Conservation (phyloP, 1,140 invertebrate genomes). For the Eriosoma lanigerum region DNA sequence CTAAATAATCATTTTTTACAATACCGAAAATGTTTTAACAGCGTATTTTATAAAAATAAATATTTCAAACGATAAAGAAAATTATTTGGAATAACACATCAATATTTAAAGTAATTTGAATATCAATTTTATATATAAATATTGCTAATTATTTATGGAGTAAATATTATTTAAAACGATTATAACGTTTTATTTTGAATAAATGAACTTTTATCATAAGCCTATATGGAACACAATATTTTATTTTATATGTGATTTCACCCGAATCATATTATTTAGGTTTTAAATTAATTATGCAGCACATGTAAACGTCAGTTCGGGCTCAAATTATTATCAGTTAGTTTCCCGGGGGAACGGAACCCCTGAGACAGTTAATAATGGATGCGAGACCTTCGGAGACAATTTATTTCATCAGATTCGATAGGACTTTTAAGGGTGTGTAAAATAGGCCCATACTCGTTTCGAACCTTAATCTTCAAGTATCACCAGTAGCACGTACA, state of each 20-base stretch:
- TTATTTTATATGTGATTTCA: not conserved
- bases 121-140: no score
- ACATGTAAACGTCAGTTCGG: slow-evolving; percentile 32
- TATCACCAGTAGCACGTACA: not conserved
- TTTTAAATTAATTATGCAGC: slow-evolving; percentile 31
- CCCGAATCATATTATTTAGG: not conserved
- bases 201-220: no score
- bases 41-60: no score
- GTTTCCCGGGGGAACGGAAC: not conserved
- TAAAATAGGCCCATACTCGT: not conserved
- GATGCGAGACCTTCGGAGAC: not conserved
- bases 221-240: not conserved
- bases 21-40: no score
- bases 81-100: no score
- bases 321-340: slow-evolving; percentile 41
- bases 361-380: slow-evolving; percentile 35
- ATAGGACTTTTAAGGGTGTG: slow-evolving; percentile 8
- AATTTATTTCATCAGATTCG: slow-evolving; percentile 36
- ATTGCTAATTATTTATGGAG: no score
- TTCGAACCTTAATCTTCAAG: not conserved
- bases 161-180: no score
- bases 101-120: no score
- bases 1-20: no score
- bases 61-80: no score
- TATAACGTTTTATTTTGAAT: no score